Base-by-base conservation (phyloP, 1,140 invertebrate species). In the Paralvinella palmiformis region DNA sequence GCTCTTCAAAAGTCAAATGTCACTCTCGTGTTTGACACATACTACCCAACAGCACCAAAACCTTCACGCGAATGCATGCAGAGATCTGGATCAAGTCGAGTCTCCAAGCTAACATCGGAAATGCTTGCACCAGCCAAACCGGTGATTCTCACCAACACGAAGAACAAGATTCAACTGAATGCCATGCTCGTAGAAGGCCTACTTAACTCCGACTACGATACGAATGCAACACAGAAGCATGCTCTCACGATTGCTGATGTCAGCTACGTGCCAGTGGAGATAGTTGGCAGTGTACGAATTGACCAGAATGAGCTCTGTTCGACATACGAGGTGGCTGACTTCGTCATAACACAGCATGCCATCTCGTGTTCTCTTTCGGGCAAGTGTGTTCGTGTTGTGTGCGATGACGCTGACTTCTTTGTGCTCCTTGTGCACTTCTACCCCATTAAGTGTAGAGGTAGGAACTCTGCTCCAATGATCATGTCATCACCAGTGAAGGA, bases 81-180 rank as follows among this genome's bases (percentile, higher is more conserved):
- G n/a, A 56, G 53, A 56, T n/a, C 53, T n/a, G 27, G 15, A 13
- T 53, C 50, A 53, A 53, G 50, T 53, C 37, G 37, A 10, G 37
- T n/a, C n/a, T n/a, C n/a, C n/a, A n/a, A n/a, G n/a, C n/a, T n/a
- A n/a, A n/a, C n/a, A n/a, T n/a, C n/a, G n/a, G n/a, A n/a, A n/a
- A n/a, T n/a, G n/a, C n/a, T n/a, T n/a, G n/a, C n/a, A n/a, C n/a
- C 5, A 27, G 53, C 20, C 31, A 56, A 56, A 27, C 22, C 3
- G 2, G 53, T 32, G 2, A 56, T 24, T 56, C 22, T 56, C 2
- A 32, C 53, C 22, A 56, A 56, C 53, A 56, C 53, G 31, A 56
- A 56, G 53, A 56, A 56, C 31, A 56, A 56, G 53, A 32, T 56
- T 20, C 53, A 56, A 32, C 53, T 56, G 53, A 56, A 27, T 56